Evolutionary conservation across 2,888 invertebrate species (phyloP).

Genomic region (Trypoxylon attenuatum): DNA sequence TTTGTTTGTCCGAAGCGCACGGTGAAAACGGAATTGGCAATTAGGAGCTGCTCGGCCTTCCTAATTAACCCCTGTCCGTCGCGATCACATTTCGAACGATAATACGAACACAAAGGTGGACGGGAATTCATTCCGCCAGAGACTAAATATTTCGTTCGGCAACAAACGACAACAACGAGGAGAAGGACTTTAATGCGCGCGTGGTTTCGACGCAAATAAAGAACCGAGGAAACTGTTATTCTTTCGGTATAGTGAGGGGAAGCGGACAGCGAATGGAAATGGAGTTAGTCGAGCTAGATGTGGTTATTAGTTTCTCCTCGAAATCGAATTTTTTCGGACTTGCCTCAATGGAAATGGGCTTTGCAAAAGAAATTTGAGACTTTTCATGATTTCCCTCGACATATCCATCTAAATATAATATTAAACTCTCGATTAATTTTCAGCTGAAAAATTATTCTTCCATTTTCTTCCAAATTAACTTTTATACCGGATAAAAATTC

Average conservation of each 20-base stretch:
- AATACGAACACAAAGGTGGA: neutral
- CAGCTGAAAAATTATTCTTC: no score
- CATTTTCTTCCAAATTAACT: no score
- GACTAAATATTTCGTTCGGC: neutral
- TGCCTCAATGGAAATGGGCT: no score
- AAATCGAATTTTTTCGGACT: no score
- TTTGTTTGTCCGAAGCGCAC: neutral
- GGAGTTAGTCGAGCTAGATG: neutral
- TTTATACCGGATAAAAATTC: no score
- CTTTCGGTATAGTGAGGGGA: neutral
- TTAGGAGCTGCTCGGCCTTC: slow-evolving; percentile 1
- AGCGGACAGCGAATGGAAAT: neutral
- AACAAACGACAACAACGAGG: neutral
- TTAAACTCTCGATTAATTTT: no score
- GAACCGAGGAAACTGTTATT: neutral
- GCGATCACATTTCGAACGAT: neutral
- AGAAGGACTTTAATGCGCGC: no score
- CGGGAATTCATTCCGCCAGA: neutral
- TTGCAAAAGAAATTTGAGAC: no score
- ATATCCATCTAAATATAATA: no score
- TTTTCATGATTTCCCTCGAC: no score
- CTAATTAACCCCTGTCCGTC: neutral
- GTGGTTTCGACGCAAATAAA: neutral
- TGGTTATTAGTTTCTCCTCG: no score
- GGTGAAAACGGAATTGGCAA: slow-evolving; percentile 4